Base-by-base conservation (phyloP, 2,888 invertebrate genomes). In the Plebejus anna region DNA sequence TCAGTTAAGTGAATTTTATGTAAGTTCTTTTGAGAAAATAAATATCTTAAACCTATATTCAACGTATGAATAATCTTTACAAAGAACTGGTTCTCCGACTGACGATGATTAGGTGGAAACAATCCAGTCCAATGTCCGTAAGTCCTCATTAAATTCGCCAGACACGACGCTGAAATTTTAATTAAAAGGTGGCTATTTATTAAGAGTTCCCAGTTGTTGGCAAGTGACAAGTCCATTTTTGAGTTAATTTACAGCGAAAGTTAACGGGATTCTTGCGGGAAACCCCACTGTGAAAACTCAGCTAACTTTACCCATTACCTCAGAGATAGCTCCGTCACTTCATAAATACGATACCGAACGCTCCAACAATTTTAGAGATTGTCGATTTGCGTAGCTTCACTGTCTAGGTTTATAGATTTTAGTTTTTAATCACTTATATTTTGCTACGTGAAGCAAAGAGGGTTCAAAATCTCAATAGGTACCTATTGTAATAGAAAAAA, bases 211-310 rank as follows among this genome's bases (percentile, higher is more conserved):
- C 73, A 55, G 51, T 55, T 77, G 71, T 28, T 71, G 75, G 77
- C 75, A 78, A 77, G 75, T 78, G 78, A 77, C 77, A 80, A 78
- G 77, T 42, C 78, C 47, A 77, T 78, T 77, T 79, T 79, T 78
- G 77, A 79, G 78, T 79, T 78, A 79, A 79, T 80, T 80, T 80
- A 79, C 78, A 77, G 72, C 61, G 73, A 73, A 79, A 80, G 79
- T 80, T 79, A 75, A 76, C 76, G 76, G 75, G 77, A 78, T 70
- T 79, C 77, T 77, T 77, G 61, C 76, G 76, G 75, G 28, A 75
- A 77, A 78, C 71, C 61, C 76, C 77, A 4, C 66, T 13, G 59
- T 57, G 75, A 28, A 76, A 78, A 78, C 72, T 77, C 66, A 76
- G 70, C 61, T 76, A 79, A 79, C 79, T 79, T 79, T 71, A 61